Evolutionary conservation across 2,113 vertebrate species (phyloP).

Genomic region (Bujurquina vittata): DNA sequence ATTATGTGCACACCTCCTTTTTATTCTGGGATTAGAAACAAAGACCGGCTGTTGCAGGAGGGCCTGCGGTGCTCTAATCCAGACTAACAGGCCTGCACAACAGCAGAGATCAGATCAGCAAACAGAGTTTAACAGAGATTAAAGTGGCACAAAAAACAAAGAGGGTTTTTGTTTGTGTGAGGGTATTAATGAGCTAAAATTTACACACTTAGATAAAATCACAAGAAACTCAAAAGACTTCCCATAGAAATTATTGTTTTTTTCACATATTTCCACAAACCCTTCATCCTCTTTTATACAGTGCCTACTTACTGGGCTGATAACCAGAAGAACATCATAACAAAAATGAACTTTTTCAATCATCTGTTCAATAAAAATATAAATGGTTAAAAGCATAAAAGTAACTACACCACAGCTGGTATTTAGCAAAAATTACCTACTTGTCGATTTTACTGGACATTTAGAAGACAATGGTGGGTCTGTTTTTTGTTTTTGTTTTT

Average conservation of each 20-base stretch:
- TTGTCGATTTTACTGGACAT: not conserved
- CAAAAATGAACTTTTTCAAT: not conserved
- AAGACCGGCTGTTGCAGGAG: conserved; percentile 15
- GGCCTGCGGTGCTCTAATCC: not conserved
- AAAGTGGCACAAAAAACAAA: not conserved
- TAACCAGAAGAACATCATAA: not conserved
- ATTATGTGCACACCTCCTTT: not conserved
- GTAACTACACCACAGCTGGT: not conserved
- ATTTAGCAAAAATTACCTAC: not conserved
- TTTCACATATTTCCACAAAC: not conserved
- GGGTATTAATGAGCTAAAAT: not conserved
- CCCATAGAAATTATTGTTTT: not conserved
- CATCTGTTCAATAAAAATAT: not conserved
- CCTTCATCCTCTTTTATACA: too few relatives aligned
- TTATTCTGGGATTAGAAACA: conserved; percentile 34
- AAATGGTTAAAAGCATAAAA: not conserved
- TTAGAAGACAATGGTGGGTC: too few relatives aligned
- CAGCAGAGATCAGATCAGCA: not conserved
- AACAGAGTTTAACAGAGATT: not conserved
- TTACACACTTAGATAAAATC: not conserved
- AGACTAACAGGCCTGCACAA: not conserved
- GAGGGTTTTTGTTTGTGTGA: not conserved
- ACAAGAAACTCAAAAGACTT: not conserved
- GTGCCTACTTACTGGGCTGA: not conserved
- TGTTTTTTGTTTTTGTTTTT: too few relatives aligned